Evolutionary conservation across 2,113 vertebrate species (phyloP), one percentile per base, ranked within the genome.

Genomic region (Thinocorus orbignyianus): DNA sequence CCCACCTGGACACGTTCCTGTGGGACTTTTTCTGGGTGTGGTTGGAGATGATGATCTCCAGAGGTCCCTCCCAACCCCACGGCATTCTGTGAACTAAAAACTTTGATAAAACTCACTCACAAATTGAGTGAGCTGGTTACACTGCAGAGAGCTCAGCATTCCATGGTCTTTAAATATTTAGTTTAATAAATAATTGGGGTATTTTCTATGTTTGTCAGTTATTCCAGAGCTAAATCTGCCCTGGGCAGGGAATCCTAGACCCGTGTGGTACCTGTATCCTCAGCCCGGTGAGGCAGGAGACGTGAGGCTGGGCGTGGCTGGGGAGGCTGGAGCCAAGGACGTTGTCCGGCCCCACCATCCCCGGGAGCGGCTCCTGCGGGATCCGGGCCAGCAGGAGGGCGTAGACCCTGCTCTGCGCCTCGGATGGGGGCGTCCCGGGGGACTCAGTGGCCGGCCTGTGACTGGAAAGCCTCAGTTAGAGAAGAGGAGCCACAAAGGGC

Each of bases 311-410:
- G 9, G 99, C 99, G 93, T 99, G 99, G 91, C 99, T 99, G 15
- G 99, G 99, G 66, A 99, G 98, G 60, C 99, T 99, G n/a, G 99
- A 99, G 26, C 99, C 99, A 5, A 98, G 99, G 93, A 99, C 99
- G 23, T 98, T 99, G 95, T 99, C 99, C 6, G 98, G 98, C 39
- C 99, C 99, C 62, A 95, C 91, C 90, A 99, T 96, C 60, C 98
- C 98, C 86, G 74, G 95, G 46, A 98, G 96, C 30, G 98, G 97
- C 49, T 98, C 98, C 76, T 98, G 97, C 46, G 98, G 98, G 58
- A 99, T 98, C 78, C 98, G 98, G 24, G 95, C 98, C 23, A 98
- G 5, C 0, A 99, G 96, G 42, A 93, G 74, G 72, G 92, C 95
- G 88, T 99, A 99, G 72, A 98, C 88, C 0, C 76, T 93, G 83